Evolutionary conservation across 2,888 invertebrate species (phyloP).

Genomic region (Lissonota sp.): DNA sequence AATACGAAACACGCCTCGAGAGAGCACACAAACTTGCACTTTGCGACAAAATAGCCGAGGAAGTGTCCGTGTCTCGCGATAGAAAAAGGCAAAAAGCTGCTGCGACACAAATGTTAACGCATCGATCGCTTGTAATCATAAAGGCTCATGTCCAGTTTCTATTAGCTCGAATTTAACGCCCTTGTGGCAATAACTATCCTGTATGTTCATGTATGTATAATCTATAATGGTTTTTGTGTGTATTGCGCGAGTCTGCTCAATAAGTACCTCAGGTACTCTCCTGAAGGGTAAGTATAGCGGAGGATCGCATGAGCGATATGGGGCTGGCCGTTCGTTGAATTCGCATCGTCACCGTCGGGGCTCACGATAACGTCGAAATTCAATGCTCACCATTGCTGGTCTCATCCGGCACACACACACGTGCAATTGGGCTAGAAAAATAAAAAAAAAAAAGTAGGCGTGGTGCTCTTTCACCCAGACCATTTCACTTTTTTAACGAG

Average conservation of each 20-base stretch:
- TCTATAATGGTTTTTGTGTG: constrained; percentile 1
- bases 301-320: constrained; percentile 27
- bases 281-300: constrained; percentile 24
- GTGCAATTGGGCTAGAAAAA: not conserved
- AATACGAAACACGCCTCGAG: constrained; percentile 35
- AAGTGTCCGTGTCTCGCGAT: constrained; percentile 29
- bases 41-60: constrained; percentile 32
- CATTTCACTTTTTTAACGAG: constrained; percentile 58
- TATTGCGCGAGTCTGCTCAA: constrained; percentile 23
- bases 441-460: constrained; percentile 48
- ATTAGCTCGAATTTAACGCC: not conserved
- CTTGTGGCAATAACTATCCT: not conserved
- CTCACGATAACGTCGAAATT: constrained; percentile 60
- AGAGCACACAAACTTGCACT: constrained; percentile 36
- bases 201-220: constrained; percentile 13
- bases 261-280: constrained; percentile 12
- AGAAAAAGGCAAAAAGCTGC: constrained; percentile 44
- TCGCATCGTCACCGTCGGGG: constrained; percentile 39
- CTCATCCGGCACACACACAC: constrained; percentile 37
- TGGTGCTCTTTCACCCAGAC: constrained; percentile 24
- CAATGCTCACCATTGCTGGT: constrained; percentile 35
- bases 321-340: constrained; percentile 28
- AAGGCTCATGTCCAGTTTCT: constrained; percentile 13
- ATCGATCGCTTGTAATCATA: constrained; percentile 10
- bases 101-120: not conserved